Evolutionary conservation across 23 tunicate species (phyloP).

Genomic region (Trididemnum clinides): DNA sequence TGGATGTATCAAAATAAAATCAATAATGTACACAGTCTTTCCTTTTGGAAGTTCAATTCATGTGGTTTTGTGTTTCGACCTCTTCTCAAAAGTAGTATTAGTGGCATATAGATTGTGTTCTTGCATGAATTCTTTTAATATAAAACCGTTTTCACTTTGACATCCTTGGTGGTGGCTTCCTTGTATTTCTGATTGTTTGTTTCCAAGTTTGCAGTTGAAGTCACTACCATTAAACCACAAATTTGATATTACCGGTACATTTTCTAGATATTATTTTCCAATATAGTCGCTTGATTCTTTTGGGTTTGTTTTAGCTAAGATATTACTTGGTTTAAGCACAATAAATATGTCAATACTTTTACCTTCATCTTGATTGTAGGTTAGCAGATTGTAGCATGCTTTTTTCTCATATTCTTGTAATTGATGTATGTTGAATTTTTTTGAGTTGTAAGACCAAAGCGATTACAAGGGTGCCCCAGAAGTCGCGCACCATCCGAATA

Average conservation of each 20-base stretch:
- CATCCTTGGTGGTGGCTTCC: background rate
- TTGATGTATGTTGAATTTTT: background rate
- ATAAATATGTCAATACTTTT: background rate
- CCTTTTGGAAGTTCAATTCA: background rate
- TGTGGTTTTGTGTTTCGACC: background rate
- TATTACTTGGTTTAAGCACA: background rate
- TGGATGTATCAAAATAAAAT: background rate
- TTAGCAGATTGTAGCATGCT: background rate
- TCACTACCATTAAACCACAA: background rate
- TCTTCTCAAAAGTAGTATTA: background rate
- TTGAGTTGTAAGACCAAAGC: background rate
- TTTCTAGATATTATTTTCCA: no score
- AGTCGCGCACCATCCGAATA: no score
- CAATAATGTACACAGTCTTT: background rate
- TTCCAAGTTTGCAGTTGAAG: background rate
- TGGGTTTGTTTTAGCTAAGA: background rate
- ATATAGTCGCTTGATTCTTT: background rate
- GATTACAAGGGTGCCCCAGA: no score
- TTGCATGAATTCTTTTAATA: background rate
- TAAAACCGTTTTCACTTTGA: background rate
- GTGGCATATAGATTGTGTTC: background rate
- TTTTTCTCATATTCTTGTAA: background rate
- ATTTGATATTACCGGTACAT: background rate
- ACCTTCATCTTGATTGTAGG: background rate
- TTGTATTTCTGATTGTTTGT: background rate